Evolutionary conservation across 2,797 vertebrate species (phyloP).

Genomic region (Anomalospiza imberbis): DNA sequence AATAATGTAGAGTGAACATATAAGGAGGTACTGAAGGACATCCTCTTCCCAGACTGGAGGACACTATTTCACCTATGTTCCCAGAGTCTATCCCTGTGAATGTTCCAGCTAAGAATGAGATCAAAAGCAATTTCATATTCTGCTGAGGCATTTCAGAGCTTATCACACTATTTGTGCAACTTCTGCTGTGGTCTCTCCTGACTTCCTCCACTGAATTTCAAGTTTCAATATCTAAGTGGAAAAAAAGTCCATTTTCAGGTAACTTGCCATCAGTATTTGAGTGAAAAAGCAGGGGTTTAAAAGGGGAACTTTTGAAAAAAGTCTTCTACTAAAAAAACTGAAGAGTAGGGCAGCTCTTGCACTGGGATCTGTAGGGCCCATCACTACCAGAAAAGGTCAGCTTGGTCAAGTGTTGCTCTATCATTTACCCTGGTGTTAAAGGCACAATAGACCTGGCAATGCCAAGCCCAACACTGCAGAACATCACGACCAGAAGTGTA

Average conservation of each 20-base stretch:
- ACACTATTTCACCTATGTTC: not conserved
- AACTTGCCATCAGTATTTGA: not conserved
- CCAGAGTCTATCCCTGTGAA: not conserved
- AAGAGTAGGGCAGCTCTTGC: not conserved
- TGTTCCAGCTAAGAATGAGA: not conserved
- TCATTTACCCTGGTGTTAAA: not conserved
- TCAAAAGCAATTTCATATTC: constrained; percentile 19
- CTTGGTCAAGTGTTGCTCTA: not conserved
- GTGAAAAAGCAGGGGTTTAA: not conserved
- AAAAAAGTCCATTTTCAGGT: not conserved
- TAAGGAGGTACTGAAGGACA: not conserved
- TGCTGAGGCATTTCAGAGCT: not conserved
- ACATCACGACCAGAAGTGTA: not conserved
- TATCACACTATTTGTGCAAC: not conserved
- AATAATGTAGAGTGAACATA: not conserved
- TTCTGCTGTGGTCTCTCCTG: not conserved
- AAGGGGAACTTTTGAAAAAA: not conserved
- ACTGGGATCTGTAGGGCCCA: not conserved
- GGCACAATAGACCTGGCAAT: not conserved
- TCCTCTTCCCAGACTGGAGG: not conserved
- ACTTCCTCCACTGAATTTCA: not conserved
- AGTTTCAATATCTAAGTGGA: not conserved
- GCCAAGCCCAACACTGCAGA: not conserved
- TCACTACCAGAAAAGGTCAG: not conserved
- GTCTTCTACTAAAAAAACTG: not conserved